A percentile compares a stretch with the other conserved stretches of the same genome.
phyloP scores from a whole-genome alignment of 2,797 vertebrate genomes.

The Manis crassicaudata region DNA sequence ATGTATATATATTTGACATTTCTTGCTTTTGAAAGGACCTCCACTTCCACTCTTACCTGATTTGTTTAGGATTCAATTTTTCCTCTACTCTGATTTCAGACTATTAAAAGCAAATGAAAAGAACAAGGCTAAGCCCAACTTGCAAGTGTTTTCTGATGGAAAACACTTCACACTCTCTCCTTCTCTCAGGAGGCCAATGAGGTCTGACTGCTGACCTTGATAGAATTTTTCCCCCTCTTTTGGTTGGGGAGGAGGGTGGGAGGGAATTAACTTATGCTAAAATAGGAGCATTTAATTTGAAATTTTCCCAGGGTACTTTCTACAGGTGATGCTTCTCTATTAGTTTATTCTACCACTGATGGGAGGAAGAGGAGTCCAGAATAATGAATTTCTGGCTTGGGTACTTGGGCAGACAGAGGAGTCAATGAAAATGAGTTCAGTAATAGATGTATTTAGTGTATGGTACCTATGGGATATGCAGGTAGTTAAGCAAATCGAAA shows the following conservation, averaged over 20 bases:
- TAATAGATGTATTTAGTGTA: slow-evolving; percentile 8
- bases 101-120: slow-evolving; percentile 52
- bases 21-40: not conserved
- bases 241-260: not conserved
- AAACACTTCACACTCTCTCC: not conserved
- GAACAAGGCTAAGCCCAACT: not conserved
- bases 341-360: not conserved
- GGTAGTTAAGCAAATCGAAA: slow-evolving; percentile 32
- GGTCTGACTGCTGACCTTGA: not conserved
- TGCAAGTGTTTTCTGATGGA: not conserved
- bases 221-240: not conserved
- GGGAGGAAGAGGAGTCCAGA: not conserved
- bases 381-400: slow-evolving; percentile 11
- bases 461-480: not conserved
- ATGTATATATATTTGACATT: slow-evolving; percentile 3
- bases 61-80: slow-evolving; percentile 50
- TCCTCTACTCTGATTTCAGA: slow-evolving; percentile 45
- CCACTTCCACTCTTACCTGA: not conserved
- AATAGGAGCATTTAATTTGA: slow-evolving; percentile 54
- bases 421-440: slow-evolving; percentile 45
- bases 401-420: not conserved
- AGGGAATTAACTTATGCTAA: not conserved
- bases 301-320: not conserved
- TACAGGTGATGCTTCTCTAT: not conserved
- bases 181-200: slow-evolving; percentile 17